These are phyloP conservation scores for Bubo scandiacus DNA, from an alignment of 2,113 vertebrate species.

Conservation along the genomic window DNA sequence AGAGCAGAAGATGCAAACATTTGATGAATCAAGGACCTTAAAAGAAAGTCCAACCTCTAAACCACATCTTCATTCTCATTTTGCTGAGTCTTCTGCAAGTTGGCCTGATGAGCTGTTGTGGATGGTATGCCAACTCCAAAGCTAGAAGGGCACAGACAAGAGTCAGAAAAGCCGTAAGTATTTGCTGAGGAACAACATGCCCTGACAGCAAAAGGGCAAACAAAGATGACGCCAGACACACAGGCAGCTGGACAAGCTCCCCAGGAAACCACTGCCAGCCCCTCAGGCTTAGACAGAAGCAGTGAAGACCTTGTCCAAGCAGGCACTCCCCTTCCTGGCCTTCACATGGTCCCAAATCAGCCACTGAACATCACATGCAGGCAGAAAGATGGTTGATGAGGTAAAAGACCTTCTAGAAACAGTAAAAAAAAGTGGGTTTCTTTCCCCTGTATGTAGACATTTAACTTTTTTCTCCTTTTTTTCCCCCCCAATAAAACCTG, in stretches of 20 bases:
- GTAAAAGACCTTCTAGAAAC: neutral
- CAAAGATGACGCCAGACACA: neutral
- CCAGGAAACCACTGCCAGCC: neutral
- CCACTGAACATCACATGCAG: neutral
- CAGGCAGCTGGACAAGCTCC: neutral
- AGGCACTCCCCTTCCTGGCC: neutral
- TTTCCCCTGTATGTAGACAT: neutral
- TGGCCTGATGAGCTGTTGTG: neutral
- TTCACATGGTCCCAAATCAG: neutral
- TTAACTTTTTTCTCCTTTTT: neutral
- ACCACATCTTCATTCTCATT: neutral
- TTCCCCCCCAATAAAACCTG: neutral
- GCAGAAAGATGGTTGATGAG: neutral
- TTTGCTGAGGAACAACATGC: neutral
- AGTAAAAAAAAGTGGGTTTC: neutral
- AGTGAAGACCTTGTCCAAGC: neutral
- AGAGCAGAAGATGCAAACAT: neutral
- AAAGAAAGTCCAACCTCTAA: neutral
- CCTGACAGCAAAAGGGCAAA: neutral
- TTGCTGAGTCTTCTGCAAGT: neutral
- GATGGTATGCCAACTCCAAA: neutral
- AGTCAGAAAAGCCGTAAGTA: neutral
- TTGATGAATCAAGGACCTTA: neutral
- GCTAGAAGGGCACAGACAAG: fast-evolving
- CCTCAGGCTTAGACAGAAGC: neutral